Evolutionary conservation across 2,888 invertebrate genomes (phyloP), one percentile per base, ranked within the genome.

Genomic region (Enoplolaimus lenunculus): DNA sequence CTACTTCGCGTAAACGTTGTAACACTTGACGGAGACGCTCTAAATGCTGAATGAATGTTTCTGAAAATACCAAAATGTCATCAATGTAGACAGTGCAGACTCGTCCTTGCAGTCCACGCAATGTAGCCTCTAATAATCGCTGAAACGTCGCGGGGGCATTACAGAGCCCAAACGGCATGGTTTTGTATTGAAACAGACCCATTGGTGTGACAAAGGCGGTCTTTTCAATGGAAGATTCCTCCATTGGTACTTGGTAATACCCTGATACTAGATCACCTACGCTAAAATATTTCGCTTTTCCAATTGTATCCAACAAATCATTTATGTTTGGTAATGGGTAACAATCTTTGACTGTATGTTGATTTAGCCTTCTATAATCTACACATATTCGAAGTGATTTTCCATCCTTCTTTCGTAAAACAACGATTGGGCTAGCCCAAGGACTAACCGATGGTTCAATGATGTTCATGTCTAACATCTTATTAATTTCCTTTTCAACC

Each of bases 21-120:
- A 76, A 69, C n/a, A 75, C 75, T 34, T 64, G 26, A n/a, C n/a
- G 34, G 1, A 76, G 45, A 1, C 70, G 34, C 0, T 28, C 1
- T 0, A 71, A 16, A 60, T 76, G 74, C 13, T 72, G 1, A 0
- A 72, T 71, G 21, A 60, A 74, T 2, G 71, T 71, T n/a, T 64
- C 30, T 3, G 70, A 67, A n/a, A 62, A 60, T 13, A 62, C 31
- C 13, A 62, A 33, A 26, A 62, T 62, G 26, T 62, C 64, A 33
- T 62, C 64, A n/a, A 62, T 62, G 64, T 62, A 62, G 31, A 62
- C 7, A 26, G 31, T 29, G 31, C 64, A 62, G 16, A 30, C 16
- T 73, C 31, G 64, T 33, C 64, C 28, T 7, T 7, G 28, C 7
- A 62, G 26, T 13, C 64, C 64, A 62, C 13, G 28, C 7, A 62